Evolutionary conservation across 2,888 invertebrate species (phyloP), one percentile per base, ranked within the genome.

Genomic region (Tyria jacobaeae): DNA sequence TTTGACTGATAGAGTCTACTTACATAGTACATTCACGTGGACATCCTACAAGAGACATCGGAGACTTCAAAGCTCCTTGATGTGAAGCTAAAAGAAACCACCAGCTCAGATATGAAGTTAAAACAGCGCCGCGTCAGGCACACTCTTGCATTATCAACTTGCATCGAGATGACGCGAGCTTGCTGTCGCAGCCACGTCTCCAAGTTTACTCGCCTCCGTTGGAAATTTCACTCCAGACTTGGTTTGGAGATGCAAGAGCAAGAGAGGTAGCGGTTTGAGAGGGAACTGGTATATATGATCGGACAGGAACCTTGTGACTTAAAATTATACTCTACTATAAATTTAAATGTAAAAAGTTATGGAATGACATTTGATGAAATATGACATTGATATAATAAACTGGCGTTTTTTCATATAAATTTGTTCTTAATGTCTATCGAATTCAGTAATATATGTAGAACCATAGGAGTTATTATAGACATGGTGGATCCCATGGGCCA

Each of bases 141-240:
- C 83, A 84, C 84, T 81, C 80, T 73, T 84, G 89, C 87, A 88
- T 87, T 91, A 90, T 90, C 90, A 90, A 89, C 82, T 89, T 82
- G 89, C 90, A 85, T 86, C 85, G 88, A 76, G 91, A 89, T 89
- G 93, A 91, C 92, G 90, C 87, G 85, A 78, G 87, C 89, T 86
- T 84, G 87, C 91, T 89, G 92, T 91, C 92, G 82, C 86, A 85
- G 84, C 89, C 92, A 90, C 86, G 89, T 90, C 90, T 83, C 89
- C 87, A 90, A 93, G 93, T 93, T 93, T 92, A 87, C 91, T 90
- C 89, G 84, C 84, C 88, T 88, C 83, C 85, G 84, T 78, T 90
- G 86, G 88, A 91, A 91, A 91, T 92, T 91, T 91, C 92, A 89
- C 90, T 89, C 88, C 79, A 89, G 90, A 91, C 90, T 90, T 91